Evolutionary conservation across 1,140 invertebrate genomes (phyloP), one percentile per base, ranked within the genome.

Genomic region (Anoplophora glabripennis): DNA sequence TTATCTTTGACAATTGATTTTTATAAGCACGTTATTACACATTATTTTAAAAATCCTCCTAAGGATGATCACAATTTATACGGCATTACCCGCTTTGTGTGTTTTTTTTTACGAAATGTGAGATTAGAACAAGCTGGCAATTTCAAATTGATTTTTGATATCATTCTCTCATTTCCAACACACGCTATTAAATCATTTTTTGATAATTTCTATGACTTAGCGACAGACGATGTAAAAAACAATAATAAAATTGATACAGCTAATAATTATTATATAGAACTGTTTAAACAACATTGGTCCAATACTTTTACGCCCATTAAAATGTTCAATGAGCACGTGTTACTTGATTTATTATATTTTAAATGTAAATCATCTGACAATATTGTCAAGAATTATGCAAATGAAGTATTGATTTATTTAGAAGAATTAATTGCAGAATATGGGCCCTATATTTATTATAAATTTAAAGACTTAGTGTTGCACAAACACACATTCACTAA

Each of bases 131-230:
- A 41, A 33, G 14, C 14, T 14, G 11, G 12, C 8, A 21, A 44
- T 17, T 54, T 54, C 28, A 12, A 44, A 11, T 7, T 36, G 9
- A 41, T 54, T 17, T 54, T 54, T 36, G 28, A 17, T 28, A 44
- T 33, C 4, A n/a, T 54, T 9, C 12, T 17, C 1, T 33, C 7
- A n/a, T 34, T 54, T 15, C n/a, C n/a, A 4, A 7, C 3, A 33
- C 12, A 10, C 28, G n/a, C 7, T 1, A 15, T 33, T 8, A 42
- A 5, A 1, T 12, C 3, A 12, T 54, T 54, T 34, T 42, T 54
- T 33, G 5, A 1, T 8, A 0, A 4, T 12, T 54, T 54, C 21
- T 33, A 44, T 4, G 12, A 54, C 4, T 5, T 7, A 14, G n/a
- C 18, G 3, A 14, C 11, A n/a, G 18, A 33, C 15, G 10, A 28